Evolutionary conservation across 1,140 invertebrate genomes (phyloP).

Genomic region (Pseudoatta argentina): DNA sequence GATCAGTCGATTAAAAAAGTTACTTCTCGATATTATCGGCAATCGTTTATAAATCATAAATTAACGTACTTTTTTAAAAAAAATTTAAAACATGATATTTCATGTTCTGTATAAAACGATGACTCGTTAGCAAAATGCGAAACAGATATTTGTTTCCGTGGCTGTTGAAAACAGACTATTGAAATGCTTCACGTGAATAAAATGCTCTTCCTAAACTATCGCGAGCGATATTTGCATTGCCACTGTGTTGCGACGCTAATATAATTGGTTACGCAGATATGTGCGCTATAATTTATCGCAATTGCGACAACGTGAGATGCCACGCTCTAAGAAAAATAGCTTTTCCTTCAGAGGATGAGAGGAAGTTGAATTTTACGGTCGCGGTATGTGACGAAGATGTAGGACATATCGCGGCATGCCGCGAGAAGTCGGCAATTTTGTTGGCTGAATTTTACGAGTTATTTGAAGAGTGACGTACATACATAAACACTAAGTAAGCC

Average conservation of each 20-base stretch:
- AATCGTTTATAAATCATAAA: slow-evolving; percentile 29
- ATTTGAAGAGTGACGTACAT: slow-evolving; percentile 73
- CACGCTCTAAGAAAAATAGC: slow-evolving; percentile 37
- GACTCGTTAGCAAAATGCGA: slow-evolving; percentile 16
- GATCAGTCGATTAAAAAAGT: not conserved
- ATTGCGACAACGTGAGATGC: not conserved
- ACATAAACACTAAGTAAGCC: slow-evolving; percentile 48
- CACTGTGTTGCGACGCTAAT: slow-evolving; percentile 43
- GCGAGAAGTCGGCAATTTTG: slow-evolving; percentile 69
- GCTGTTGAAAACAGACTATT: not conserved
- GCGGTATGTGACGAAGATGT: slow-evolving; percentile 32
- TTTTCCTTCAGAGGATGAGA: not conserved
- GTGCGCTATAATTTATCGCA: slow-evolving; percentile 42
- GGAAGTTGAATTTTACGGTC: slow-evolving; percentile 39
- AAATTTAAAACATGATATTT: slow-evolving; percentile 17
- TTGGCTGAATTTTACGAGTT: slow-evolving; percentile 82
- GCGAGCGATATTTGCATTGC: slow-evolving; percentile 21
- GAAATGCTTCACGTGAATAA: slow-evolving; percentile 3
- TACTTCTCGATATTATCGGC: not conserved
- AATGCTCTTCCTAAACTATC: slow-evolving; percentile 5
- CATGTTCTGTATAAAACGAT: not conserved
- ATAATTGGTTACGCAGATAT: slow-evolving; percentile 55
- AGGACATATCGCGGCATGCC: slow-evolving; percentile 13
- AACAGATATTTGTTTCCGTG: slow-evolving; percentile 31
- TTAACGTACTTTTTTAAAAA: not conserved